These are phyloP conservation scores for Linyphia triangularis DNA, from an alignment of 2,888 invertebrate species.

Conservation along the genomic window DNA sequence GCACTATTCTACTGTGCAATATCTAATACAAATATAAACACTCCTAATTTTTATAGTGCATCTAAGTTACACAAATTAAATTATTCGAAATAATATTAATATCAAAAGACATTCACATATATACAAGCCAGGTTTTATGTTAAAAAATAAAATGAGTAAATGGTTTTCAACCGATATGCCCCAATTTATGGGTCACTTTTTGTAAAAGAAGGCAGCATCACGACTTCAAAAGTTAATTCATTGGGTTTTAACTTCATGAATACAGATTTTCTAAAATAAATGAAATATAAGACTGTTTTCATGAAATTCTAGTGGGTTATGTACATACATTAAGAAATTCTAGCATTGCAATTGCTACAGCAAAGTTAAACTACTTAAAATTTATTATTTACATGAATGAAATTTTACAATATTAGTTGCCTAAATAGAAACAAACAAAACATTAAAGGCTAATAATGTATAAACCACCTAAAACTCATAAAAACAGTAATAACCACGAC, in stretches of 20 bases:
- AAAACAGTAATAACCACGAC: conserved; percentile 53
- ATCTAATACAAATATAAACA: not conserved
- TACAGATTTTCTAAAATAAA: not conserved
- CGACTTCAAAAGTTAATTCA: too few species aligned
- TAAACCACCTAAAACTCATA: conserved; percentile 37
- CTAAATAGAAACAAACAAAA: conserved; percentile 47
- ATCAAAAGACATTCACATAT: not conserved
- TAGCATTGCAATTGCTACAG: conserved; percentile 25
- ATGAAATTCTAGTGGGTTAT: not conserved
- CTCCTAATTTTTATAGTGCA: not conserved
- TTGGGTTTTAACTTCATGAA: not conserved
- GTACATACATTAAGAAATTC: conserved; percentile 5
- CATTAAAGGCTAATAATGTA: conserved; percentile 49
- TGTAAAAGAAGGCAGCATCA: too few species aligned
- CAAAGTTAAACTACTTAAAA: conserved; percentile 49
- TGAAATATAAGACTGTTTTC: not conserved
- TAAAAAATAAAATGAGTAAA: not conserved
- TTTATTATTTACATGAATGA: conserved; percentile 51
- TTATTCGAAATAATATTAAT: not conserved
- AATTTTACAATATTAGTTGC: not conserved
- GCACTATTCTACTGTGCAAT: conserved; percentile 16
- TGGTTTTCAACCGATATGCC: not conserved
- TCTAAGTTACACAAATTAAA: conserved; percentile 1
- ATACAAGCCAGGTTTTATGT: not conserved
- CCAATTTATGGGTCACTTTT: too few species aligned